Evolutionary conservation across 2,113 vertebrate species (phyloP), one percentile per base, ranked within the genome.

Genomic region (Girardinichthys multiradiatus): DNA sequence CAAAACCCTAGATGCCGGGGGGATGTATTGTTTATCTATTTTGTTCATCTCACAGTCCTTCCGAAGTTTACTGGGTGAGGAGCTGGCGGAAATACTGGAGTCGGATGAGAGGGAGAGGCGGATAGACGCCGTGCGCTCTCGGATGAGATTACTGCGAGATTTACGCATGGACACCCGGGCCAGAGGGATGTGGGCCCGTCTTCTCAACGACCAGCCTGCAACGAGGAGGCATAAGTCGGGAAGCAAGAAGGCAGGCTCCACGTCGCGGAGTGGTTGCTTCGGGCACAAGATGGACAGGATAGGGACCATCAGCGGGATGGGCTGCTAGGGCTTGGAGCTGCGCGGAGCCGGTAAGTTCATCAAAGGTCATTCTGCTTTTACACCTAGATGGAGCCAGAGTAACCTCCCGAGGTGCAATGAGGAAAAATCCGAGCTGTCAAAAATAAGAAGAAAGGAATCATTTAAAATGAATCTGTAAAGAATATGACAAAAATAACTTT

Each of bases 211-310:
- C 77, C 92, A 95, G 74, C 94, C 95, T 59, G 85, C 89, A 69
- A 48, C 92, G 45, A 94, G 95, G 79, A 94, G 76, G 83, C 90
- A 94, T 91, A 96, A 95, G 90, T 81, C 94, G 4, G 91, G 93
- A 61, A 93, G 85, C 76, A 99, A 97, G 94, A 99, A 97, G 83
- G 95, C 90, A 3, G 89, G 92, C 28, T 92, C 95, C 79, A 90
- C 92, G 26, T 72, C 92, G 35, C 86, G 92, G 74, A 94, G 96
- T 74, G 96, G 95, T 89, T 99, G 97, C 93, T 99, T 99, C 88
- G 97, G 97, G 79, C 96, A 96, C 87, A 98, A 98, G 90, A 95
- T 99, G 94, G 98, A 98, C 94, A 95, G 97, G 70, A 99, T 99
- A 94, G 97, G 98, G 80, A 93, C 96, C 92, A 94, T 95, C 89